A percentile compares a stretch with the other conserved stretches of the same genome.
phyloP scores from a whole-genome alignment of 2,888 invertebrate genomes.

The Sinhomidia bicolor region DNA sequence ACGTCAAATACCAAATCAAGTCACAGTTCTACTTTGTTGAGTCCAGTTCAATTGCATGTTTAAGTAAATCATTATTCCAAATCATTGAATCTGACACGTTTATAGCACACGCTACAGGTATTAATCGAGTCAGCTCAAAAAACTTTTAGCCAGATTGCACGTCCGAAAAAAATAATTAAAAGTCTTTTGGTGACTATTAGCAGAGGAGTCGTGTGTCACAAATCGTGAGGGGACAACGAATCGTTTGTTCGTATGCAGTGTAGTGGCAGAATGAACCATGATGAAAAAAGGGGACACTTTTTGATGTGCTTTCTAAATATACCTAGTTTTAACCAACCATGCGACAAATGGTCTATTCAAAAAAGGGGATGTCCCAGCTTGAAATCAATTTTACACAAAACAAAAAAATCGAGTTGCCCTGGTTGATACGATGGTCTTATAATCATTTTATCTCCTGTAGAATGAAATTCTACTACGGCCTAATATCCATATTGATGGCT shows the following conservation, averaged over 20 bases:
- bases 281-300: conserved; percentile 21
- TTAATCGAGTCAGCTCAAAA: not conserved
- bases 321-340: conserved; percentile 40
- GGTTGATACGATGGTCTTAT: conserved; percentile 34
- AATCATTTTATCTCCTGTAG: conserved; percentile 32
- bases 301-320: conserved; percentile 22
- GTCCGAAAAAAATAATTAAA: conserved; percentile 33
- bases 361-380: conserved; percentile 57
- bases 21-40: too few species aligned
- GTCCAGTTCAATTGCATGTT: too few species aligned
- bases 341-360: conserved; percentile 73
- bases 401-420: conserved; percentile 26
- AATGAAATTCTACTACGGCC: conserved; percentile 1
- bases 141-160: not conserved
- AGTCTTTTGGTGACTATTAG: conserved; percentile 8
- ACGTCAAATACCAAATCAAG: too few species aligned
- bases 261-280: conserved; percentile 10
- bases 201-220: not conserved
- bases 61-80: conserved; percentile 14
- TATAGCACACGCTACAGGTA: not conserved
- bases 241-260: not conserved
- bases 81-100: conserved; percentile 40
- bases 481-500: too few species aligned
- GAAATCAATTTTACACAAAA: conserved; percentile 31
- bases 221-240: not conserved